Evolutionary conservation across 2,113 vertebrate genomes (phyloP).

Genomic region (Chaetorhynchus papuensis): DNA sequence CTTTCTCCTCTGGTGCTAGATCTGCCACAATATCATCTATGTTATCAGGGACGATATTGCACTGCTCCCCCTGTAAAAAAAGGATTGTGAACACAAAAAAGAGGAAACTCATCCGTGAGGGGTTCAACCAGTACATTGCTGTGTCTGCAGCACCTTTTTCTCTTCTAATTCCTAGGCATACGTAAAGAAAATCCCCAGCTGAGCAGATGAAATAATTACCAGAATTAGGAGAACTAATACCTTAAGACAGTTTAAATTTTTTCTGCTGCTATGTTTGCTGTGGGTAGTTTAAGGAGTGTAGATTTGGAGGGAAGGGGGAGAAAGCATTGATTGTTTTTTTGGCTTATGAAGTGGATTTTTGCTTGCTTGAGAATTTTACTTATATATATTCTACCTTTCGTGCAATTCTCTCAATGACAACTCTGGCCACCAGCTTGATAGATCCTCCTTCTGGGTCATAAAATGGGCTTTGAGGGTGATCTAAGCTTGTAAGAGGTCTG

Average conservation of each 20-base stretch:
- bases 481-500: constrained; percentile 92
- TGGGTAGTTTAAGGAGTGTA: background rate
- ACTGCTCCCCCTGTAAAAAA: constrained; percentile 90
- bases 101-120: background rate
- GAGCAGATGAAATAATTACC: background rate
- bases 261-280: background rate
- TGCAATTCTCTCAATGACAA: constrained; percentile 94
- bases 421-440: constrained; percentile 89
- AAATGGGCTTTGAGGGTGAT: constrained; percentile 97
- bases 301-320: background rate
- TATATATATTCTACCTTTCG: constrained; percentile 81
- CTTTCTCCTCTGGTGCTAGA: constrained; percentile 94
- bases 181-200: background rate
- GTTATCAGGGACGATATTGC: constrained; percentile 96
- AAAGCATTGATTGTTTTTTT: accelerated
- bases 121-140: background rate
- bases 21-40: constrained; percentile 97
- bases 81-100: background rate
- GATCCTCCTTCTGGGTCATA: constrained; percentile 97
- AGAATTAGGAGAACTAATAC: background rate
- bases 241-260: background rate
- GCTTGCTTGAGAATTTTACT: background rate
- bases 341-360: background rate
- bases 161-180: background rate
- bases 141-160: background rate